phyloP scores from a whole-genome alignment of 2,888 invertebrate species.

The Yponomeuta malinellus region DNA sequence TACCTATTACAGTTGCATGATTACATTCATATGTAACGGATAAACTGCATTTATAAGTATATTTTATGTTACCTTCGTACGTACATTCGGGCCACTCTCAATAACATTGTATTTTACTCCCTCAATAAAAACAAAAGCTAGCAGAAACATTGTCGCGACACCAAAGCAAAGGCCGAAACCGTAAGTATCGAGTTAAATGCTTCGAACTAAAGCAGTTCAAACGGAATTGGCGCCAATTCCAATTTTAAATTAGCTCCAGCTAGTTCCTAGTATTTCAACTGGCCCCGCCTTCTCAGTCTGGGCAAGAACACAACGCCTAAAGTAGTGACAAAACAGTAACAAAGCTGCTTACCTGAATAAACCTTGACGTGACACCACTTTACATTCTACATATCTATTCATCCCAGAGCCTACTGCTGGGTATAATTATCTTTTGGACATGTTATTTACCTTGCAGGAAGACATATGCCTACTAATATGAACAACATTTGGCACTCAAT shows the following conservation, averaged over 20 bases:
- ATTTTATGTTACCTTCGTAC: neutral
- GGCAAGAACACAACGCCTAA: neutral
- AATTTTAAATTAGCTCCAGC: conserved; percentile 18
- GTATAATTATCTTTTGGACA: too few relatives aligned
- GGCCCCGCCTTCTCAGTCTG: neutral
- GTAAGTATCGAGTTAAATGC: neutral
- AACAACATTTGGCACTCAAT: too few relatives aligned
- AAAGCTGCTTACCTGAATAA: neutral
- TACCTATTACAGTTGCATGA: too few relatives aligned
- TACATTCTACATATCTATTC: too few relatives aligned
- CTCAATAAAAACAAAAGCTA: neutral
- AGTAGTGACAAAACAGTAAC: neutral
- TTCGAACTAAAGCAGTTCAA: conserved; percentile 12
- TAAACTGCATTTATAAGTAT: too few relatives aligned
- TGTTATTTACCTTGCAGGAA: too few relatives aligned
- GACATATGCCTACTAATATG: too few relatives aligned
- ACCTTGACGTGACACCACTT: neutral
- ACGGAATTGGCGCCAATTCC: conserved; percentile 43
- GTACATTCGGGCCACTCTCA: neutral
- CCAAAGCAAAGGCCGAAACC: neutral
- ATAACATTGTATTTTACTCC: neutral
- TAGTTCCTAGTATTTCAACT: neutral
- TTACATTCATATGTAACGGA: too few relatives aligned
- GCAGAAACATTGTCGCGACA: neutral
- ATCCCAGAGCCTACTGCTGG: too few relatives aligned